Base-by-base conservation (phyloP, 2,888 invertebrate species). In the Polyommatus icarus region DNA sequence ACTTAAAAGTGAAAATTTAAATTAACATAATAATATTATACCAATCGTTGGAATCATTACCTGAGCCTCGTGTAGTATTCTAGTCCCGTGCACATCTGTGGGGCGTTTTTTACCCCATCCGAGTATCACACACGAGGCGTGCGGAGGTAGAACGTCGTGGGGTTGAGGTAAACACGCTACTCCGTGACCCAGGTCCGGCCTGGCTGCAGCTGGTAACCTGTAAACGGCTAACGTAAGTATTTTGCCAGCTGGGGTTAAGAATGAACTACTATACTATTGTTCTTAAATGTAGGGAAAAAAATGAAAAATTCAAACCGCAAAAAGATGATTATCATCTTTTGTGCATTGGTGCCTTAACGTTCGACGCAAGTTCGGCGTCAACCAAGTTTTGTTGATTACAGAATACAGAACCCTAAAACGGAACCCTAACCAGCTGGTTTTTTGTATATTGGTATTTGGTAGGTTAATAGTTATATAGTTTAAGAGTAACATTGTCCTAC, bases 21-120 rank as follows among this genome's bases (percentile, higher is more conserved):
- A 57, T 15, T 67, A 76, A 4, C n/a, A 24, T 24, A 3, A 50
- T 4, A 50, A 50, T 50, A 4, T 50, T 15, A 50, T 50, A 12
- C 12, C 18, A 54, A 54, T 54, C 18, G 54, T 15, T 18, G 18
- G 18, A 5, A 18, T 54, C 5, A 18, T 54, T 79, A 97, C 97
- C 91, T 96, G 96, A 24, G 98, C 98, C 91, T 99, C 98, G 83
- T 98, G 98, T 32, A 99, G 94, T 15, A 97, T 95, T 83, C 97
- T 96, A 0, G 98, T 97, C 18, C 99, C 99, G 83, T 96, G 96
- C 8, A 96, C 95, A 84, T 98, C 97, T 0, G 96, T 96, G 76
- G 96, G 95, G 71, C 96, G 95, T 78, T 96, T 95, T 91, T 98
- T 98, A 24, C 99, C 99, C 99, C 99, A 99, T 0, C 99, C 99